Percentiles rank a stretch among this genome's conserved stretches.
These are phyloP conservation scores for Neoscelio sp. DNA, from an alignment of 2,888 invertebrate species.

Conservation along the genomic window DNA sequence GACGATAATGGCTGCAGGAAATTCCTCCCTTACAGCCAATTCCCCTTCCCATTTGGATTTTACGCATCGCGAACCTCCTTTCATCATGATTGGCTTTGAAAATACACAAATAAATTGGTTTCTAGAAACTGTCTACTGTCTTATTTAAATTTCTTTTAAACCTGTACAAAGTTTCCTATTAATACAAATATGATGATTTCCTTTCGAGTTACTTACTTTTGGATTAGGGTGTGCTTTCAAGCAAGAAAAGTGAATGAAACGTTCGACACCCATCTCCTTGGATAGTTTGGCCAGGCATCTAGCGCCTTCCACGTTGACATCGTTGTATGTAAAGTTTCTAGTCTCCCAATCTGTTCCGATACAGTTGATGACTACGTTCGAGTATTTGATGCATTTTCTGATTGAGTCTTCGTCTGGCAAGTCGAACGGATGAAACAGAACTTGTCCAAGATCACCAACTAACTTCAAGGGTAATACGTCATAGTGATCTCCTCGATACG, in stretches of 20 bases:
- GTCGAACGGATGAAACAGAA: constrained; percentile 94
- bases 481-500: constrained; percentile 95
- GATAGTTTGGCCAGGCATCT: constrained; percentile 91
- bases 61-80: constrained; percentile 91
- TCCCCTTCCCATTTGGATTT: constrained; percentile 94
- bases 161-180: not conserved
- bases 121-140: not conserved
- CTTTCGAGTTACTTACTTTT: constrained; percentile 75
- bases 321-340: constrained; percentile 92
- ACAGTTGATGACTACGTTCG: constrained; percentile 98
- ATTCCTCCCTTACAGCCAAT: constrained; percentile 95
- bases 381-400: constrained; percentile 93
- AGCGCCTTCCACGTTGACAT: constrained; percentile 95
- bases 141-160: no score
- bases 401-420: constrained; percentile 94
- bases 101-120: not conserved
- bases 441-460: constrained; percentile 97
- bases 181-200: not conserved
- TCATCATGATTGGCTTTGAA: constrained; percentile 82
- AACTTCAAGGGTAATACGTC: constrained; percentile 91
- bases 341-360: constrained; percentile 97
- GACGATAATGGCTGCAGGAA: constrained; percentile 97
- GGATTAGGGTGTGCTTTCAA: constrained; percentile 92
- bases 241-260: constrained; percentile 96
- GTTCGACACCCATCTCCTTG: constrained; percentile 92